Base-by-base conservation (phyloP, 1,140 invertebrate genomes). In the Drosophila teissieri region DNA sequence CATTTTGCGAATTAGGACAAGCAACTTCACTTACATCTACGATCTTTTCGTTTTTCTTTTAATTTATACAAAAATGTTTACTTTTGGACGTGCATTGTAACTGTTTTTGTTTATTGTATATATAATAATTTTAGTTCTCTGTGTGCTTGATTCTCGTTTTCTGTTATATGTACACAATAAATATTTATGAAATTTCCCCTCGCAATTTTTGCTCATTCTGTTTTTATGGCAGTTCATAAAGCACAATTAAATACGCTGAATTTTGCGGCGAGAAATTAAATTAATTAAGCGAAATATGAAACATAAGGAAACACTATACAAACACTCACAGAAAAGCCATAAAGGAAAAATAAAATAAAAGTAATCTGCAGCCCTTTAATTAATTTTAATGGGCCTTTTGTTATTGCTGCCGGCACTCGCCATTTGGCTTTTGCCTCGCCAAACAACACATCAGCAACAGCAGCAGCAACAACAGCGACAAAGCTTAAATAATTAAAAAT, bases 401-500 rank as follows among this genome's bases (percentile, higher is more conserved):
- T 60, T 74, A 61, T 73, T 73, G 68, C 51, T 74, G 72, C 70
- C 40, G 60, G 56, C 68, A 48, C 49, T 36, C 40, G 44, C 11
- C 39, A 7, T 40, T 40, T 40, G 27, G 67, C 45, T 46, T 19
- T 14, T 24, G 42, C 34, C 36, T 27, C 40, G 39, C 54, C 31
- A 31, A 24, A 24, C 24, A 24, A 24, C 22, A 24, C 19, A 19
- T 19, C 19, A 24, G 5, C 27, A 7, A 31, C 27, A 44, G 12
- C 15, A 34, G 42, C 58, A 62, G 48, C 36, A 42, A 42, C 58
- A 42, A 31, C 54, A 56, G 51, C 64, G 54, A 77, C 70, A 67
- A 76, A 86, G 88, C 86, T 91, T 88, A 91, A 91, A 91, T 91
- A 91, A 91, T 91, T 91, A 91, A 84, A 88, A 91, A 91, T 91